Percentiles rank a stretch among this genome's conserved stretches.
phyloP scores from a whole-genome alignment of 2,113 vertebrate species.

The Phaethornis superciliosus region DNA sequence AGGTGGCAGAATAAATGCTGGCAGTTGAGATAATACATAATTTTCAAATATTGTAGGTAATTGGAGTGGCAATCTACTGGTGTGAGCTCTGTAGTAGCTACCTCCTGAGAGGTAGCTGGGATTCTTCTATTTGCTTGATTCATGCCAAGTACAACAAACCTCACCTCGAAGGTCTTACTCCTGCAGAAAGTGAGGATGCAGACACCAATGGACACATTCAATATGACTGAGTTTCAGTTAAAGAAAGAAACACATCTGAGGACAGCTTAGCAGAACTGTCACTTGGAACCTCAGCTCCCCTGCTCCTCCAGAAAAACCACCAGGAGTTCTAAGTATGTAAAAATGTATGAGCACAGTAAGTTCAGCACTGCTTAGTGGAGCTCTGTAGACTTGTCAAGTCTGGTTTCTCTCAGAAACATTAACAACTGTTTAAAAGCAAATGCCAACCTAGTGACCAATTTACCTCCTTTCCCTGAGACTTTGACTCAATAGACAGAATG shows the following conservation, averaged over 20 bases:
- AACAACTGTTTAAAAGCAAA: neutral
- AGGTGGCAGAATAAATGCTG: neutral
- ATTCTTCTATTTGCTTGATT: neutral
- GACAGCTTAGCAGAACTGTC: neutral
- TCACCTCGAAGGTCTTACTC: neutral
- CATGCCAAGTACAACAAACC: neutral
- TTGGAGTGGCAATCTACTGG: neutral
- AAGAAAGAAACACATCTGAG: neutral
- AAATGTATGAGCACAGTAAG: fast-evolving
- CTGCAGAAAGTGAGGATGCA: neutral
- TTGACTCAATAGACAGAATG: neutral
- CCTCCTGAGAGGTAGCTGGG: neutral
- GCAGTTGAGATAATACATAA: neutral
- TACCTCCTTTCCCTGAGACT: neutral
- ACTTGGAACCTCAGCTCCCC: neutral
- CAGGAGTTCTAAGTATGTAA: neutral
- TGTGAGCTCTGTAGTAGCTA: neutral
- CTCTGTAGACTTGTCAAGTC: neutral
- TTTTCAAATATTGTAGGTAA: neutral
- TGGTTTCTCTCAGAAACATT: neutral
- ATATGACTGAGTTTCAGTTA: neutral
- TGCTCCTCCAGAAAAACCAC: neutral
- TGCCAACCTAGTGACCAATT: neutral
- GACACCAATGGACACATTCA: neutral
- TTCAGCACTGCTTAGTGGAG: neutral